These are phyloP conservation scores for Simalia tracyae DNA, from an alignment of 2,797 vertebrate species.

Conservation along the genomic window DNA sequence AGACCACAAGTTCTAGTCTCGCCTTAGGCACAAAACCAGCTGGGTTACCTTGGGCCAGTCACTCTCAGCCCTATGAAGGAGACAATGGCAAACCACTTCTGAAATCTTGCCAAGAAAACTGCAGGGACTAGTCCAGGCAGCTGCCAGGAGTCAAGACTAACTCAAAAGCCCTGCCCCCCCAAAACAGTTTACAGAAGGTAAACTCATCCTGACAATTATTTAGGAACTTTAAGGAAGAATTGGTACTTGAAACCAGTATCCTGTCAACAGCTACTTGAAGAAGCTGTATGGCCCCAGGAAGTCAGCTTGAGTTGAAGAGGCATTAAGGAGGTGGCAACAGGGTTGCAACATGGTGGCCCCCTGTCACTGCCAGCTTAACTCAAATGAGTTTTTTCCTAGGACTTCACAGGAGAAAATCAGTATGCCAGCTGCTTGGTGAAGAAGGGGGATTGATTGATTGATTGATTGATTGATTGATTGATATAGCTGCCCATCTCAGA, in stretches of 20 bases:
- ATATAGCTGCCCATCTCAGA: too few species aligned
- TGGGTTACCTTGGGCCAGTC: neutral
- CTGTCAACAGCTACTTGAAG: neutral
- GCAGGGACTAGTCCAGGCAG: neutral
- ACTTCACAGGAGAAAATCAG: neutral
- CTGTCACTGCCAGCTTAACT: neutral
- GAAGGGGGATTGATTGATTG: too few species aligned
- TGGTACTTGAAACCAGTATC: neutral
- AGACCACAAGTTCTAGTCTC: neutral
- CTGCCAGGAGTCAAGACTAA: too few species aligned
- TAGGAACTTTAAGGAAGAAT: neutral
- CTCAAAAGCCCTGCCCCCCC: too few species aligned
- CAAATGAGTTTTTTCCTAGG: neutral
- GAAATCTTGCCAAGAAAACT: neutral
- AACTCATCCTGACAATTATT: neutral
- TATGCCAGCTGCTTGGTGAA: too few species aligned
- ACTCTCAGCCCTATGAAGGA: neutral
- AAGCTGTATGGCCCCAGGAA: too few species aligned
- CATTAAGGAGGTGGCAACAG: neutral
- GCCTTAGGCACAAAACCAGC: neutral
- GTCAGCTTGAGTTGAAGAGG: neutral
- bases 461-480: too few species aligned
- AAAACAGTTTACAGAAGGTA: neutral
- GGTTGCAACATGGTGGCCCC: neutral
- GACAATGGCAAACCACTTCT: neutral